Base-by-base conservation (phyloP, 2,888 invertebrate species). In the Epinotia demarniana region DNA sequence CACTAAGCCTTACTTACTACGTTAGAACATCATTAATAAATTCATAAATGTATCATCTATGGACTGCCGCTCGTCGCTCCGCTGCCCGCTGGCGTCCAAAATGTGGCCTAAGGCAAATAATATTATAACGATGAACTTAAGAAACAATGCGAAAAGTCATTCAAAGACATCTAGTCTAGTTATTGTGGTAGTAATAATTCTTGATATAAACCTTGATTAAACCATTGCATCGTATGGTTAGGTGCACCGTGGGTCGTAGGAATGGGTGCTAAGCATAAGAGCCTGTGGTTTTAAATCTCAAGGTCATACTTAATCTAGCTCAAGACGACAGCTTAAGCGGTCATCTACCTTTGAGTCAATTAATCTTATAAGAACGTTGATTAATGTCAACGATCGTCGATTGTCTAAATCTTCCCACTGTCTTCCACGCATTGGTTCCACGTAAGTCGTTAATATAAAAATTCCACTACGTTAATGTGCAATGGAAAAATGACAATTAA, bases 401-500 rank as follows among this genome's bases (percentile, higher is more conserved):
- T 67, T 67, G 19, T 58, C 43, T 23, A 60, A 69, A 68, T 68
- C 57, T 68, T 69, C 69, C 58, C 61, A 70, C 61, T 69, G 16
- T 46, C 49, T 60, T 13, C 60, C 19, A n/a, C n/a, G n/a, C n/a
- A n/a, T n/a, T n/a, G n/a, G n/a, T 60, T 13, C 60, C 19, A 53
- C 33, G 53, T 66, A 66, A 55, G 55, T 39, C n/a, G 46, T 71
- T 55, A 72, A 46, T 67, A 81, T 78, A 85, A 87, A 87, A 82
- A 85, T 87, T 87, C 87, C 87, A 81, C 80, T 81, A 77, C 49
- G 78, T 77, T 81, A 82, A 83, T 83, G 80, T 77, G 75, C 77
- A 80, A 81, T 81, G 90, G 90, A 91, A 92, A 89, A 89, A 87
- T 90, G 81, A 78, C 84, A 85, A 88, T 87, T 86, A 82, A 83